Evolutionary conservation across 2,888 invertebrate genomes (phyloP), one percentile per base, ranked within the genome.

Genomic region (Octodonta nipae): DNA sequence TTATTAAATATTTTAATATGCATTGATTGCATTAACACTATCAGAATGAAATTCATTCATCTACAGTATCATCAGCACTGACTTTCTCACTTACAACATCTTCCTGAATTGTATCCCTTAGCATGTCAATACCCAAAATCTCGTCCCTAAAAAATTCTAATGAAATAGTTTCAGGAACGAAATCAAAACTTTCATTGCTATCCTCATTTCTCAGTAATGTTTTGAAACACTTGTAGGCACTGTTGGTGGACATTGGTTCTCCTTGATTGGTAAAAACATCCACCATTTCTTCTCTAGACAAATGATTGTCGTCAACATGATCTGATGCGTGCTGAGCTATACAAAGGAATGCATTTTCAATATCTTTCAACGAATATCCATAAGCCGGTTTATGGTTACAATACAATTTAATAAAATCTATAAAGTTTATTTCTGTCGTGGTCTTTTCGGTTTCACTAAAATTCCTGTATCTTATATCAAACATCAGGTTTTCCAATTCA

Each of bases 321-420:
- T 44, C 44, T 8, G 40, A 37, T 12, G 13, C n/a, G n/a, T 29
- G 10, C 5, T 27, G 8, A 24, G 31, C 15, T 7, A 63, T 43
- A 60, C 48, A n/a, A n/a, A n/a, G n/a, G n/a, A n/a, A 76, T 1
- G 70, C 66, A 25, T 58, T 50, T 33, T 59, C 55, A n/a, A 76
- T 44, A 17, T 61, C 55, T 15, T 51, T 52, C 35, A 57, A 52
- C 11, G 57, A 63, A 39, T 72, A 65, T 0, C 73, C 71, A 44
- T 69, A 65, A 1, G 67, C 70, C 1, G 77, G 76, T 40, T 73
- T 67, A 50, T 78, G 75, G 54, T 78, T 79, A 28, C 78, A 50
- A 46, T 73, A 78, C 10, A 78, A 55, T 49, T 68, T 71, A 1
- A 78, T 70, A 40, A 75, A 73, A 38, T 76, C 74, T 13, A 71